phyloP scores from a whole-genome alignment of 1,140 invertebrate genomes.

The Charaxes varanes region DNA sequence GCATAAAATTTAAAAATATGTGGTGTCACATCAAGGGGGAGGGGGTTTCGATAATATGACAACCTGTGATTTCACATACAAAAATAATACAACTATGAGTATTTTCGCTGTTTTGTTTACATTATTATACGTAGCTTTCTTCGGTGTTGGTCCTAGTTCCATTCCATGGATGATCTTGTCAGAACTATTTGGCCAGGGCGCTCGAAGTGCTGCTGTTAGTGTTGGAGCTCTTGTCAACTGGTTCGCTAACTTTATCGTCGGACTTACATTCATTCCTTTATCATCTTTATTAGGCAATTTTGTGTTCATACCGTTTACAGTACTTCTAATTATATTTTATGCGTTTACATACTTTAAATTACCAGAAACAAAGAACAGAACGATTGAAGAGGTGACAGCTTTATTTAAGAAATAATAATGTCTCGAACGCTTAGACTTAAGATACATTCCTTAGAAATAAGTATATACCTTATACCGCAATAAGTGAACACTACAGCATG shows the following conservation, averaged over 20 bases:
- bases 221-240: constrained; percentile 96
- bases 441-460: constrained; percentile 48
- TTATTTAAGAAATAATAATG: constrained; percentile 77
- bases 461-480: constrained; percentile 29
- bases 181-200: constrained; percentile 95
- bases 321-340: constrained; percentile 94
- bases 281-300: constrained; percentile 89
- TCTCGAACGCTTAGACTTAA: constrained; percentile 18
- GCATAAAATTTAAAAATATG: too few relatives aligned
- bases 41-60: too few relatives aligned
- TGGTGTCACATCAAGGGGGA: too few relatives aligned
- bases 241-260: constrained; percentile 95
- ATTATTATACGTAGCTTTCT: too few relatives aligned
- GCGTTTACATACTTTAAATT: constrained; percentile 97
- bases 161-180: constrained; percentile 99
- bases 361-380: constrained; percentile 98
- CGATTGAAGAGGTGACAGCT: constrained; percentile 95
- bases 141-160: constrained; percentile 93
- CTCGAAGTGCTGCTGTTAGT: constrained; percentile 94
- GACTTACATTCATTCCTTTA: constrained; percentile 89
- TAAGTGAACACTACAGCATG: constrained; percentile 43
- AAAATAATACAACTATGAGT: too few relatives aligned
- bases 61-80: too few relatives aligned
- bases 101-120: too few relatives aligned
- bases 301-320: constrained; percentile 96